Evolutionary conservation across 2,113 vertebrate species (phyloP), one percentile per base, ranked within the genome.

Genomic region (Blennius ocellaris): DNA sequence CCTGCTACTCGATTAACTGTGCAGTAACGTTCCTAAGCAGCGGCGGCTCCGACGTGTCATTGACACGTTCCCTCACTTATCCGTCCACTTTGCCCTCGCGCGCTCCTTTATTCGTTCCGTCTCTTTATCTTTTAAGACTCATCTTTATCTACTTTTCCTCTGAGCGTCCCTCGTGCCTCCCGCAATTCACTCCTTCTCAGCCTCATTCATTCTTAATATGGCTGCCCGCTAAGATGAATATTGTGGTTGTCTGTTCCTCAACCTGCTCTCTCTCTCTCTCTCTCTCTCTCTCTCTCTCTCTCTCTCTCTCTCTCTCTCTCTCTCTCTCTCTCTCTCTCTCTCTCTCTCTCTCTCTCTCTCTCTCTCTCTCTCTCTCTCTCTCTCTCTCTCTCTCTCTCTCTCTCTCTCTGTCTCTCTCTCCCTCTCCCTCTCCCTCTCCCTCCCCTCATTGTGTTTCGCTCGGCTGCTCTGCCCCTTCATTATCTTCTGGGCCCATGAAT

Each of bases 401-500:
- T 30, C 21, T 30, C 69, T 53, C 58, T 61, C 41, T 58, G 39
- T 63, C 57, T 63, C 39, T 55, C n/a, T 51, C 76, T 59, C 81
- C 82, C 81, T 77, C 85, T 47, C 74, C 81, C 21, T 30, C 21
- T 30, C 21, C 21, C 21, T 4, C 21, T 4, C 21, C 21, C 21
- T 4, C 21, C 21, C 75, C 75, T 83, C 81, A 69, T 82, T 82
- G 83, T 87, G 85, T 90, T 80, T 87, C 77, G 82, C 85, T 86
- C 79, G 43, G 85, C 83, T 68, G 81, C 86, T 74, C 86, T 54
- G 71, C 63, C 69, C 80, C 79, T 72, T 89, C 87, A 83, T 90
- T 90, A 86, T 85, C 68, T 89, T 77, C 57, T 58, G 71, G 79
- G 56, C 76, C 73, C 59, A 37, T 92, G 90, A 92, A 92, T 92